phyloP scores from a whole-genome alignment of 2,797 vertebrate species.

The Alosa sapidissima region DNA sequence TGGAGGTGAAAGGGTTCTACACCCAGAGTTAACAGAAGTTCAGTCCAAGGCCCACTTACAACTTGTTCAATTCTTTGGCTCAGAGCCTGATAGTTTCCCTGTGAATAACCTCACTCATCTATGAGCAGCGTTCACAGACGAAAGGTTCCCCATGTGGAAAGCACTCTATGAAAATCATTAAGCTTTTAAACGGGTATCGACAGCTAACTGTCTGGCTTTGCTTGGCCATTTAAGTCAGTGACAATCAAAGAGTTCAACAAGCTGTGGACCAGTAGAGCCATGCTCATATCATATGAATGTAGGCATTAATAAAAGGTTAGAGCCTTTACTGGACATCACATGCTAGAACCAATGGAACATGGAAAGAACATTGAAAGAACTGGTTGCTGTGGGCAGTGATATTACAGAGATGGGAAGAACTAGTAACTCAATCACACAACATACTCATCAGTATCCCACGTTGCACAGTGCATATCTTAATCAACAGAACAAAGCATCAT shows the following conservation, averaged over 20 bases:
- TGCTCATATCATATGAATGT: too few relatives aligned
- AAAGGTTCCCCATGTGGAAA: slow-evolving; percentile 17
- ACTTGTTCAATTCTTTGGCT: background rate
- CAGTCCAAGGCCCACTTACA: background rate
- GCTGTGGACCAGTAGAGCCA: too few relatives aligned
- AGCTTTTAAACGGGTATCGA: slow-evolving; percentile 12
- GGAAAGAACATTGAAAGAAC: background rate
- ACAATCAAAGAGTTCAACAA: background rate
- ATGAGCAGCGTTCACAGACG: background rate
- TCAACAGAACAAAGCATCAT: background rate
- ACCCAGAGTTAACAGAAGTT: background rate
- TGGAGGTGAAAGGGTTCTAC: background rate
- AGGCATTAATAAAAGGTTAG: too few relatives aligned
- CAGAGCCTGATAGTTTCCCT: background rate
- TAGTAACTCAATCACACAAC: background rate
- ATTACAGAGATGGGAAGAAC: background rate
- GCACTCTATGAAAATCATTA: slow-evolving; percentile 16
- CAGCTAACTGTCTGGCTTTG: slow-evolving; percentile 15
- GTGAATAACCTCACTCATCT: background rate
- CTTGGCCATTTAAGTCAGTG: background rate
- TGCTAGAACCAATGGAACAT: background rate
- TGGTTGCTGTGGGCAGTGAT: background rate
- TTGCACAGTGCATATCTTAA: background rate
- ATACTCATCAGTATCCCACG: background rate
- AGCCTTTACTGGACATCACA: too few relatives aligned